Evolutionary conservation across 2,888 invertebrate genomes (phyloP).

Genomic region (Cryptocephalus moraei): DNA sequence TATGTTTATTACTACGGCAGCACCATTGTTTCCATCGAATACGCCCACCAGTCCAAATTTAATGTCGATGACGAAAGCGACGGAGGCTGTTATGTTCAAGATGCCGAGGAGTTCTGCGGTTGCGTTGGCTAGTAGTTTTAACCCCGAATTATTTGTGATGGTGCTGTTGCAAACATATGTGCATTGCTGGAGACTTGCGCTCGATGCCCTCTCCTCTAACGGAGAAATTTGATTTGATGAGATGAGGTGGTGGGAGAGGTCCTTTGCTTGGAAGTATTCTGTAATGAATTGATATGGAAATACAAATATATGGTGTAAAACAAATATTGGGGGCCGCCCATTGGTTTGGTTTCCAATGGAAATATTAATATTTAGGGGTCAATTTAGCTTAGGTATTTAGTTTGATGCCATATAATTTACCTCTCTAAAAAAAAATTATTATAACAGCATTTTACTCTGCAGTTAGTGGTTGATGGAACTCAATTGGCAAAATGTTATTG

Average conservation of each 20-base stretch:
- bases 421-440: no score
- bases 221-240: conserved; percentile 6
- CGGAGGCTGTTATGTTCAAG: conserved; percentile 12
- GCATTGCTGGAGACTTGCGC: background rate
- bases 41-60: conserved; percentile 9
- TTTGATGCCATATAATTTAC: no score
- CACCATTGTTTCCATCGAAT: conserved; percentile 12
- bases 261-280: background rate
- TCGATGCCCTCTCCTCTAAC: conserved; percentile 4
- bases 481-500: no score
- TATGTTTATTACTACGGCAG: conserved; percentile 11
- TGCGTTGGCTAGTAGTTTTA: background rate
- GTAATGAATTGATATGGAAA: background rate
- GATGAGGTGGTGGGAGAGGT: background rate
- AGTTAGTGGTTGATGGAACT: no score
- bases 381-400: no score
- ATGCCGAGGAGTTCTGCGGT: conserved; percentile 7
- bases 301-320: no score
- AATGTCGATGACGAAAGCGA: conserved; percentile 13
- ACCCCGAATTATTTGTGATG: background rate
- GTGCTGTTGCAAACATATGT: conserved; percentile 1
- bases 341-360: no score
- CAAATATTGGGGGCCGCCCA: no score
- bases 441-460: no score
- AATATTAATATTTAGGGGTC: no score